Percentiles rank a stretch among this genome's conserved stretches.
These are phyloP conservation scores for Hemiprocne comata DNA, from an alignment of 2,113 vertebrate genomes.

Conservation along the genomic window DNA sequence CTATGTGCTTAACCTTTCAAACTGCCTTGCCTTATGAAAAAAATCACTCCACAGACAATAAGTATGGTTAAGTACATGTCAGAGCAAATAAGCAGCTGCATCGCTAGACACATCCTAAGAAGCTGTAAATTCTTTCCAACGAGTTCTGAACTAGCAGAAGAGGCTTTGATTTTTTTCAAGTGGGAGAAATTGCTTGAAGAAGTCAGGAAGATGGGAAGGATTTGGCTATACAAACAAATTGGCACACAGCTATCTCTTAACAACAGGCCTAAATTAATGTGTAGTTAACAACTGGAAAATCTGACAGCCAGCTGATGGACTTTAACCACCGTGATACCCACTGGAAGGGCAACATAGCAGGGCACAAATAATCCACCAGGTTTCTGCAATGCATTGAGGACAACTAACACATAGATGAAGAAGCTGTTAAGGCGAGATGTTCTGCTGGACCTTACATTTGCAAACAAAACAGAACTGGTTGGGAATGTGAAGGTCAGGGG, in stretches of 20 bases:
- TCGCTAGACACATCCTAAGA: not conserved
- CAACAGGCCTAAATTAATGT: not conserved
- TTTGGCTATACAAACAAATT: not conserved
- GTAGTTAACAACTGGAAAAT: not conserved
- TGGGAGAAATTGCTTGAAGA: not conserved
- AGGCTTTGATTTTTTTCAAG: not conserved
- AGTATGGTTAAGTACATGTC: not conserved
- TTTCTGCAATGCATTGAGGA: not conserved
- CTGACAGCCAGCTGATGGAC: not conserved
- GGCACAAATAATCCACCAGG: not conserved
- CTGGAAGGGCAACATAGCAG: not conserved
- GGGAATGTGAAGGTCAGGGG: not conserved
- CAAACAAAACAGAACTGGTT: not conserved
- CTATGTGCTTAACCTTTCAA: not conserved
- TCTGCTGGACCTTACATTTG: not conserved
- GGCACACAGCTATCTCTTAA: not conserved
- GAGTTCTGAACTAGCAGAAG: not conserved
- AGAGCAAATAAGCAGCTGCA: not conserved
- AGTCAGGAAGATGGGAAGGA: not conserved
- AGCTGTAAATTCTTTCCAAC: not conserved
- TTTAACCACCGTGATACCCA: not conserved
- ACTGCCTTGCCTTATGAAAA: not conserved
- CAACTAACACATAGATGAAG: not conserved
- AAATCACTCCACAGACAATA: not conserved
- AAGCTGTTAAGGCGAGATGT: not conserved